Evolutionary conservation across 2,113 vertebrate species (phyloP).

Genomic region (Periophthalmus modestus): DNA sequence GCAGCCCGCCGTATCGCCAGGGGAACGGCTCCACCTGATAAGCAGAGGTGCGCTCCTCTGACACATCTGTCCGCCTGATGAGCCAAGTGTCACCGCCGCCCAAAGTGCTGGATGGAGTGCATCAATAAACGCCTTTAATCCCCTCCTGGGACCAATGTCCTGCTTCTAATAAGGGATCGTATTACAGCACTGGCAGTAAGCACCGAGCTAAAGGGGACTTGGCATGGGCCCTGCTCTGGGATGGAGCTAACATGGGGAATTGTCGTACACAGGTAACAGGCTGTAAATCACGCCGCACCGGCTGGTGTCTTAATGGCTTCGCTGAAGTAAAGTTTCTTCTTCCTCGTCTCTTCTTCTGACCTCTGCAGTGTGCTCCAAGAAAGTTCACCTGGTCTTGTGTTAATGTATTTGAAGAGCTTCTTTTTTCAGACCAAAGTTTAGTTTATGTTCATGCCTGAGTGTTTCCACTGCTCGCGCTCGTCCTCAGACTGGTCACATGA

Average conservation of each 20-base stretch:
- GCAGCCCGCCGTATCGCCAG: conserved; percentile 54
- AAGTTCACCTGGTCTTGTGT: no score
- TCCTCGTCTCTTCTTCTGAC: conserved; percentile 25
- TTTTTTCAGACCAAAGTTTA: no score
- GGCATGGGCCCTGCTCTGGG: conserved; percentile 56
- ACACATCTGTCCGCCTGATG: conserved; percentile 77
- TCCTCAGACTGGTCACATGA: no score
- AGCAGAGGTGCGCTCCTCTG: conserved; percentile 63
- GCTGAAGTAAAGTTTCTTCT: conserved; percentile 41
- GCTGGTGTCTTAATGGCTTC: conserved; percentile 62
- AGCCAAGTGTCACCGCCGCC: conserved; percentile 75
- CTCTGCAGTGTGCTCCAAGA: conserved; percentile 12
- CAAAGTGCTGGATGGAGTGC: conserved; percentile 74
- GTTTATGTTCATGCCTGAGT: no score
- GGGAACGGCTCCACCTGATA: conserved; percentile 71
- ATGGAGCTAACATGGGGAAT: conserved; percentile 54
- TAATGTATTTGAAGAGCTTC: no score
- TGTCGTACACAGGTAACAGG: conserved; percentile 66
- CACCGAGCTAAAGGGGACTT: conserved; percentile 64
- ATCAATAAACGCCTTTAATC: conserved; percentile 80
- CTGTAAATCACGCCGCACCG: conserved; percentile 59
- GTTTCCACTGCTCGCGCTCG: no score
- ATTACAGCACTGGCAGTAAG: conserved; percentile 67
- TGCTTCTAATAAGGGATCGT: conserved; percentile 74
- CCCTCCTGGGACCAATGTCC: conserved; percentile 75